phyloP scores from a whole-genome alignment of 2,797 vertebrate genomes.

The Neostethus bicornis region DNA sequence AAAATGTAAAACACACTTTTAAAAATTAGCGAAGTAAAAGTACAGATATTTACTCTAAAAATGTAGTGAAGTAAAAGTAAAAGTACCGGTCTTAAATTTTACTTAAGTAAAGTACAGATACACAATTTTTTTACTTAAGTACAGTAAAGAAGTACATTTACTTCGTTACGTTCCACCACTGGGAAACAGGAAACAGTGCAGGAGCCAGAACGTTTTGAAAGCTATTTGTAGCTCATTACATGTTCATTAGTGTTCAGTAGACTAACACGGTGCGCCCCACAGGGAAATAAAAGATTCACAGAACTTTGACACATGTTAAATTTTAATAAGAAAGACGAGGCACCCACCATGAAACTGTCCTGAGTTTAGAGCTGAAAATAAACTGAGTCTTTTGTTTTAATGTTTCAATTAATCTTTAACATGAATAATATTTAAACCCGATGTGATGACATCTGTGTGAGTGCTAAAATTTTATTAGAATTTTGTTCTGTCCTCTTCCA shows the following conservation, averaged over 20 bases:
- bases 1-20: too few species aligned
- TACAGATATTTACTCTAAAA: too few species aligned
- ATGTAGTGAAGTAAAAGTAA: too few species aligned
- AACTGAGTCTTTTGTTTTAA: constrained; percentile 5
- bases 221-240: constrained; percentile 74
- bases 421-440: not conserved
- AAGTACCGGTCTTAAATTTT: too few species aligned
- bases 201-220: constrained; percentile 60
- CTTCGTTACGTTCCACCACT: constrained; percentile 2
- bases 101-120: too few species aligned
- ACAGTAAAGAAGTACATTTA: constrained; percentile 35
- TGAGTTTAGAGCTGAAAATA: constrained; percentile 17
- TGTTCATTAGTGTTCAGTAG: constrained; percentile 67
- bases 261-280: constrained; percentile 53
- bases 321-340: constrained; percentile 68
- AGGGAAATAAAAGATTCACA: constrained; percentile 75
- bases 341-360: constrained; percentile 21
- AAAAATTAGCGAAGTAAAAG: too few species aligned
- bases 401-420: not conserved
- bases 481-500: too few species aligned
- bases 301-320: constrained; percentile 72
- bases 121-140: too few species aligned
- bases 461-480: not conserved
- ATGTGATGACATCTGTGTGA: not conserved
- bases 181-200: constrained; percentile 60